Base-by-base conservation (phyloP, 2,888 invertebrate species). In the Sminthurinus aureus region DNA sequence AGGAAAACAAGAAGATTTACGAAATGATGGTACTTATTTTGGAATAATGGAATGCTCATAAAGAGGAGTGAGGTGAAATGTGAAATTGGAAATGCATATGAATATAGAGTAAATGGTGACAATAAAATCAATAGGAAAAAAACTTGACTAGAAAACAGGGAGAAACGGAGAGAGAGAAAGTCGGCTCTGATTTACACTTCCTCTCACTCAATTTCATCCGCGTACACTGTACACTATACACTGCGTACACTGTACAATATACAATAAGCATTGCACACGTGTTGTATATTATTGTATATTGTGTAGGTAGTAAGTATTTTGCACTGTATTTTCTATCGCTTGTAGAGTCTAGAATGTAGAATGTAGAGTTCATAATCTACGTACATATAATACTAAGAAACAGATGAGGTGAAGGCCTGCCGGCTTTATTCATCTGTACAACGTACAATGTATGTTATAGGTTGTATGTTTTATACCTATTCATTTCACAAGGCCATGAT, bases 11-110 rank as follows among this genome's bases (percentile, higher is more conserved):
- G n/a, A 67, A 83, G 83, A 83, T 83, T 83, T 83, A 83, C 71
- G 75, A 74, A 83, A 79, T 79, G 51, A 78, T 51, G 74, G 38
- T 67, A 79, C 66, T 79, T 83, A 81, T 64, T 79, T 51, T n/a
- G 20, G 79, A 83, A 79, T 79, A 79, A 83, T 79, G 78, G 79
- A 83, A 74, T 79, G 74, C 74, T 83, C 79, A 79, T 83, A 79
- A 83, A 83, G 71, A 71, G n/a, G 71, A 71, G 66, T 58, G 75
- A 12, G 22, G 66, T 22, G 38, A 58, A 71, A 71, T 71, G 58
- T 58, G 66, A 64, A 73, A 79, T 79, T 52, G 71, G 71, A 83
- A 82, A 52, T 77, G 51, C 58, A 74, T 67, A 38, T 80, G 80
- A 73, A 80, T 73, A 51, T 80, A 51, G 78, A 51, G 80, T 24